phyloP scores from a whole-genome alignment of 2,113 vertebrate genomes.

The Dasyprocta punctata region DNA sequence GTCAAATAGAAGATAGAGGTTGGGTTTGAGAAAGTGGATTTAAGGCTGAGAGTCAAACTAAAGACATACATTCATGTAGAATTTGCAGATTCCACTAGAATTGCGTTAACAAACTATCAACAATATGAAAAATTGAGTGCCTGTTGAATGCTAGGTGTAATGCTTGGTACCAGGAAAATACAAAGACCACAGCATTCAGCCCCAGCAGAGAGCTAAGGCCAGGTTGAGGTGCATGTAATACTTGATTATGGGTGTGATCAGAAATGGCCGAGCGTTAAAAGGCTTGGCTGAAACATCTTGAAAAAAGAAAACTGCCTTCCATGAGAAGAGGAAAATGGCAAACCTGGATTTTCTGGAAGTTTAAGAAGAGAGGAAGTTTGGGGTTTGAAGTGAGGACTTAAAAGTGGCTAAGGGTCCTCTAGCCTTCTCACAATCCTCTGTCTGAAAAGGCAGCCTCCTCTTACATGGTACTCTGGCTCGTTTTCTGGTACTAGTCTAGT shows the following conservation, averaged over 20 bases:
- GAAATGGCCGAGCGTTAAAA: neutral
- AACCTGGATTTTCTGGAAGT: neutral
- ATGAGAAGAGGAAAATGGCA: constrained; percentile 17
- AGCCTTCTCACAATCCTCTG: neutral
- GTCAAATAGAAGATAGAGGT: constrained; percentile 5
- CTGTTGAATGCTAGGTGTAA: neutral
- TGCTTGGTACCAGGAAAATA: neutral
- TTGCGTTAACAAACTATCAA: neutral
- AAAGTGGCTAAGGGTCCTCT: neutral
- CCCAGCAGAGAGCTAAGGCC: neutral
- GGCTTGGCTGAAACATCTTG: neutral
- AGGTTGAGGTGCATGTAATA: neutral
- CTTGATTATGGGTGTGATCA: neutral
- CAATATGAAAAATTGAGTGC: neutral
- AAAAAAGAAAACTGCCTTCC: constrained; percentile 36
- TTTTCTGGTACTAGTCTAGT: neutral
- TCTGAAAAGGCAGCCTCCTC: neutral
- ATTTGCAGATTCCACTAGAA: constrained; percentile 13
- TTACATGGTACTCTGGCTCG: neutral
- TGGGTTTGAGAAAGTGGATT: neutral
- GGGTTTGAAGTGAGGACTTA: neutral
- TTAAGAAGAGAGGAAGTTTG: neutral
- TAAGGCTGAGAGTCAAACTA: neutral
- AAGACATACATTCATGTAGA: neutral
- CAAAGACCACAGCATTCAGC: neutral